Percentiles rank a stretch among this genome's conserved stretches.
Evolutionary conservation across 2,888 invertebrate species (phyloP).

Genomic region (Masnerella sp.): DNA sequence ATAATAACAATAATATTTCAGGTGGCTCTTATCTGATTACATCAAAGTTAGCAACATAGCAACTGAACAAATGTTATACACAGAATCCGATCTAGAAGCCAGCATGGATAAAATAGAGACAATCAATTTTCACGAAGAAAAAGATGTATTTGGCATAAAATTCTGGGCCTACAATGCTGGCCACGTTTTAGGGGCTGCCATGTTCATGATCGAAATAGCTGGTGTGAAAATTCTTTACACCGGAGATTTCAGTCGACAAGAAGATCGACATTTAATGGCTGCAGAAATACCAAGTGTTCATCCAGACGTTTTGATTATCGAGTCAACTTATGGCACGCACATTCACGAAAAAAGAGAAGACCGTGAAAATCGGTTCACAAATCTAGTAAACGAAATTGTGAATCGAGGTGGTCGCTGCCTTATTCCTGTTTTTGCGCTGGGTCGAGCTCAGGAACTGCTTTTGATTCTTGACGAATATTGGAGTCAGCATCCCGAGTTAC

Average conservation of each 20-base stretch:
- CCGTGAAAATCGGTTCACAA: slow-evolving; percentile 95
- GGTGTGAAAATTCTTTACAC: slow-evolving; percentile 97
- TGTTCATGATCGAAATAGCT: slow-evolving; percentile 99
- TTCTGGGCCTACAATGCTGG: slow-evolving; percentile 99
- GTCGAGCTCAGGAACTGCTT: slow-evolving; percentile 96
- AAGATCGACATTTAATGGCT: slow-evolving; percentile 99
- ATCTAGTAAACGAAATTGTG: slow-evolving; percentile 96
- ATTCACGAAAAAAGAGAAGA: slow-evolving; percentile 99
- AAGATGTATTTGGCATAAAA: slow-evolving; percentile 96
- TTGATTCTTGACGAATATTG: slow-evolving; percentile 98
- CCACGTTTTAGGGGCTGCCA: slow-evolving; percentile 98
- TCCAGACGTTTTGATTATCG: slow-evolving; percentile 98
- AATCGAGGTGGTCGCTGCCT: slow-evolving; percentile 97
- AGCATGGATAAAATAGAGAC: slow-evolving; percentile 99
- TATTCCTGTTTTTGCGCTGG: slow-evolving; percentile 99
- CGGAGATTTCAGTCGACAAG: slow-evolving; percentile 98
- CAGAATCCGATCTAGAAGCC: slow-evolving; percentile 96
- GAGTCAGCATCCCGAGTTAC: slow-evolving; percentile 97
- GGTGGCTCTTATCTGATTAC: slow-evolving; percentile 99
- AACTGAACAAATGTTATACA: slow-evolving; percentile 97
- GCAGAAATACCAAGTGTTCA: slow-evolving; percentile 98
- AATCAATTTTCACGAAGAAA: slow-evolving; percentile 98
- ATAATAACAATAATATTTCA: too few species aligned
- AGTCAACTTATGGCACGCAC: slow-evolving; percentile 99
- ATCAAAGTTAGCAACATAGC: slow-evolving; percentile 99